These are phyloP conservation scores for Penaeus vannamei DNA, from an alignment of 1,140 invertebrate genomes.

Conservation along the genomic window DNA sequence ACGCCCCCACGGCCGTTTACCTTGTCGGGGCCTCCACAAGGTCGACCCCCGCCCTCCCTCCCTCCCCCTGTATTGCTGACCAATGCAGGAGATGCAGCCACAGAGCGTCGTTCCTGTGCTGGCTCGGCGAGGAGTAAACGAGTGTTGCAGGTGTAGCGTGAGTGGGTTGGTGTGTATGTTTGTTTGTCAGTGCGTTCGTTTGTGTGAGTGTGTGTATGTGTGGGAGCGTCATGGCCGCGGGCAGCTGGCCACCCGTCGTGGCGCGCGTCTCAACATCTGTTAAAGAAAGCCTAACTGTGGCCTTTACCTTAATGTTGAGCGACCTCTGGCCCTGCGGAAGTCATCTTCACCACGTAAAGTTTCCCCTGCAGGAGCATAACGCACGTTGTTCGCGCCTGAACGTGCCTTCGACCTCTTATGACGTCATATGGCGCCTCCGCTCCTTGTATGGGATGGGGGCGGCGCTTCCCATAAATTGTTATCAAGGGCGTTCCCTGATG, in stretches of 20 bases:
- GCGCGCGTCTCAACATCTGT: background rate
- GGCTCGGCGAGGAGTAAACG: too few species aligned
- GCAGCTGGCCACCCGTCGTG: background rate
- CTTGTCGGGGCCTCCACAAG: slow-evolving; percentile 40
- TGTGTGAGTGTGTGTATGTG: slow-evolving; percentile 3
- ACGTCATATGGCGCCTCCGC: slow-evolving; percentile 31
- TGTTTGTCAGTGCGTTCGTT: slow-evolving; percentile 3
- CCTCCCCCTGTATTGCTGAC: too few species aligned
- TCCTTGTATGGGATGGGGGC: slow-evolving; percentile 8
- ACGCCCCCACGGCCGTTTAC: slow-evolving; percentile 1
- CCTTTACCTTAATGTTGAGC: too few species aligned
- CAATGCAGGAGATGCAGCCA: too few species aligned
- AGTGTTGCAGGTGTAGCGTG: background rate
- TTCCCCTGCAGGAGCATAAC: background rate
- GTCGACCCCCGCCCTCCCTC: slow-evolving; percentile 5
- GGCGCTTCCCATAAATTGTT: too few species aligned
- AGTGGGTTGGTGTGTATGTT: slow-evolving; percentile 12
- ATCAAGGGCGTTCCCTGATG: too few species aligned
- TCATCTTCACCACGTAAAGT: background rate
- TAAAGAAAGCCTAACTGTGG: too few species aligned
- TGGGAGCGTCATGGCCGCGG: background rate
- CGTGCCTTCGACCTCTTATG: background rate
- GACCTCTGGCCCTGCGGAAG: too few species aligned
- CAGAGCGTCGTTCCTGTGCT: too few species aligned
- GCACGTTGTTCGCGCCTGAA: background rate